Percentiles rank a stretch among this genome's conserved stretches.
Evolutionary conservation across 2,888 invertebrate species (phyloP).

Genomic region (Microdon myrmicae): DNA sequence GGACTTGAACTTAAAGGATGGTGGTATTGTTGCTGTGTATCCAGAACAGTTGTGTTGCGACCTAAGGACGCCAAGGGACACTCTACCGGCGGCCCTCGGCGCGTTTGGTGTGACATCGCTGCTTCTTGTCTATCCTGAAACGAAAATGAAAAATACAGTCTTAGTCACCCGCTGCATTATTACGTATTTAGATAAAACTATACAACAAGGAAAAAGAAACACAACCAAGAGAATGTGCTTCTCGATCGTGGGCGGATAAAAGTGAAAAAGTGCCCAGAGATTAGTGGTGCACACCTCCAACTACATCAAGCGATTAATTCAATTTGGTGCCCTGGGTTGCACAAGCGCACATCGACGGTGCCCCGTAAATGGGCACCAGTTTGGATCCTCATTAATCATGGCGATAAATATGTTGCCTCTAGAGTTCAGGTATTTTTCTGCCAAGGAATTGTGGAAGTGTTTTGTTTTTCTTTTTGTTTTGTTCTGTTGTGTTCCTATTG

Average conservation of each 20-base stretch:
- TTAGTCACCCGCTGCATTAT: slow-evolving; percentile 28
- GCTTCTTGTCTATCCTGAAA: slow-evolving; percentile 42
- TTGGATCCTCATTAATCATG: slow-evolving; percentile 33
- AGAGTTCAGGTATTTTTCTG: no score
- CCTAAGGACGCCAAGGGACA: slow-evolving; percentile 73
- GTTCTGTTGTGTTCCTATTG: no score
- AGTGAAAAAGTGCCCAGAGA: slow-evolving; percentile 23
- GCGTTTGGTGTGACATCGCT: slow-evolving; percentile 65
- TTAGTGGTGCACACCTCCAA: slow-evolving; percentile 25
- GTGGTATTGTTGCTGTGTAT: slow-evolving; percentile 64
- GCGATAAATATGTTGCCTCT: no score
- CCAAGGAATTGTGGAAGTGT: no score
- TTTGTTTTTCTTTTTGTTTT: no score
- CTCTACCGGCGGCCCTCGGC: slow-evolving; percentile 68
- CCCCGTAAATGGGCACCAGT: slow-evolving; percentile 10
- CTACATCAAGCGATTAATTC: slow-evolving; percentile 27
- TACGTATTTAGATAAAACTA: slow-evolving; percentile 13
- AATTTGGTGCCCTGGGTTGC: slow-evolving; percentile 17
- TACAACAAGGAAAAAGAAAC: no score
- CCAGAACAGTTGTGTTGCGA: slow-evolving; percentile 65
- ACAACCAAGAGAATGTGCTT: no score
- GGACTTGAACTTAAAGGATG: slow-evolving; percentile 68
- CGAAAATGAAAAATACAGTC: slow-evolving; percentile 4
- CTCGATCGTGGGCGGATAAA: slow-evolving; percentile 23
- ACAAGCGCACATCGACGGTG: not conserved